These are phyloP conservation scores for Drosophila yakuba DNA, from an alignment of 1,140 invertebrate genomes.

Conservation along the genomic window DNA sequence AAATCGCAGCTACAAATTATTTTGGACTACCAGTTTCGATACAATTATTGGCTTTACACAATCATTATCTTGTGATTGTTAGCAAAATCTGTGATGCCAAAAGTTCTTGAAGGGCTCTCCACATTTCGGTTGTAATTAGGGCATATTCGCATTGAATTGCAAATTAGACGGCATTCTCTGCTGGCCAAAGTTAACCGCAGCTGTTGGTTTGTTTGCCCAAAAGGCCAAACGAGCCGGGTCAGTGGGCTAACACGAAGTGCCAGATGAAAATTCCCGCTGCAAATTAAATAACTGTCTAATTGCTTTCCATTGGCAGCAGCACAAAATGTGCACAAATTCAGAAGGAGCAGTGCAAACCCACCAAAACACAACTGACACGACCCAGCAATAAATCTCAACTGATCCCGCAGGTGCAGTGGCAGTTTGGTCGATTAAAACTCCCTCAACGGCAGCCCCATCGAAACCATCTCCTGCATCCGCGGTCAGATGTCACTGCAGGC, in stretches of 20 bases:
- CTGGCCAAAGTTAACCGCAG: slow-evolving; percentile 42
- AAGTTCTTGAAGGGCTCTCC: neutral
- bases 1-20: slow-evolving; percentile 19
- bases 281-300: slow-evolving; percentile 75
- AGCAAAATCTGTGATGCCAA: neutral
- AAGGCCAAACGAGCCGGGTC: slow-evolving; percentile 25
- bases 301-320: slow-evolving; percentile 28
- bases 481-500: slow-evolving; percentile 20
- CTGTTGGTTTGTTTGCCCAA: slow-evolving; percentile 24
- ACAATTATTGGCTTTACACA: slow-evolving; percentile 13
- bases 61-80: slow-evolving; percentile 1
- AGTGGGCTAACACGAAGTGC: slow-evolving; percentile 3
- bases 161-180: slow-evolving; percentile 54
- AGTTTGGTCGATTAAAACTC: slow-evolving; percentile 74
- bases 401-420: slow-evolving; percentile 69
- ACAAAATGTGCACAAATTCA: slow-evolving; percentile 1
- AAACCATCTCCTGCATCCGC: slow-evolving; percentile 1
- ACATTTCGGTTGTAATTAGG: slow-evolving; percentile 53
- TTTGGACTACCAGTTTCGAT: neutral
- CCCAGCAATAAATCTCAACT: slow-evolving; percentile 77
- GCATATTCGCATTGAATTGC: slow-evolving; percentile 66
- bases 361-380: slow-evolving; percentile 58
- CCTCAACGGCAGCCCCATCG: slow-evolving; percentile 18
- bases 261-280: slow-evolving; percentile 24
- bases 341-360: slow-evolving; percentile 1